Evolutionary conservation across 1,140 invertebrate genomes (phyloP), one percentile per base, ranked within the genome.

Genomic region (Riptortus pedestris): DNA sequence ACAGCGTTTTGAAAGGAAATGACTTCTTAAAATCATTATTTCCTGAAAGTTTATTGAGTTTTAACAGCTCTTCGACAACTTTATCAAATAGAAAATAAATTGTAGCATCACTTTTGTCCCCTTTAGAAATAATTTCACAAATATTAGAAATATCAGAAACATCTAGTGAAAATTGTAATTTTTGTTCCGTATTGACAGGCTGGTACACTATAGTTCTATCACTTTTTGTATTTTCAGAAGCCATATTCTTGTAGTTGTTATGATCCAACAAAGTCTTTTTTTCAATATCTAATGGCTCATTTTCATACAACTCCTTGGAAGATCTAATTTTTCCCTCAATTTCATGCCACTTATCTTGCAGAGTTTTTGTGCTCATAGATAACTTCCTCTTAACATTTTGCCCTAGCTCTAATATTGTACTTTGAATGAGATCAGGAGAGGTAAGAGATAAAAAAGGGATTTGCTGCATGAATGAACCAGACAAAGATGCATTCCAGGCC

Each of bases 331-430:
- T 69, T 27, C 58, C 66, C 65, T 67, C 67, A 4, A 67, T 55
- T 3, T 64, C 47, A 33, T 67, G 65, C 68, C 77, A 78, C 70
- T 78, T 76, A 55, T 76, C 76, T 74, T 75, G 78, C 55, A 80
- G 70, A 22, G 73, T 76, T 65, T 76, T 78, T 67, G 77, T 80
- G 64, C 78, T 76, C 12, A 72, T 73, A 67, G 67, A 77, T 9
- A 79, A 70, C 71, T 79, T 79, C 60, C 76, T 77, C 1, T 76
- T 73, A 16, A 80, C 73, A 28, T 76, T 75, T 20, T 73, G 69
- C 51, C 77, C 74, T 12, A 79, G 66, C 29, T 77, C 79, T 71
- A 79, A 77, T 12, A 80, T 68, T n/a, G 78, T 74, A 70, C 79
- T 67, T 9, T 71, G 70, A 52, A 70, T 67, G 14, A 68, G 61